Percentiles rank a stretch among this genome's conserved stretches.
phyloP scores from a whole-genome alignment of 2,797 vertebrate genomes.

The Eremophila alpestris region DNA sequence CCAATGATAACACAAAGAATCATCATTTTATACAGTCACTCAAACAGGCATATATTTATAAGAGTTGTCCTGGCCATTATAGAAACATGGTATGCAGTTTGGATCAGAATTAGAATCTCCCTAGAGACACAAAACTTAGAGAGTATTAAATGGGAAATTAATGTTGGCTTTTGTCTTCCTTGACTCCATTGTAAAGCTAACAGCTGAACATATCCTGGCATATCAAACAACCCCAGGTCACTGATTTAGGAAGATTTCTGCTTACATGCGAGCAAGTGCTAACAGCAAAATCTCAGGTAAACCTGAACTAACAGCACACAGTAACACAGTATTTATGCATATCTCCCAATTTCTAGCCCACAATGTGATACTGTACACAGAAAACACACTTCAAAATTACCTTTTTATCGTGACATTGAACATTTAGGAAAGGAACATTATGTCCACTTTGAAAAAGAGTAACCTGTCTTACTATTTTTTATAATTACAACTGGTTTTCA shows the following conservation, averaged over 20 bases:
- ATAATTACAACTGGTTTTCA: not conserved
- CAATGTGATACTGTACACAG: not conserved
- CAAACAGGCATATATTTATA: not conserved
- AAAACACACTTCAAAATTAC: not conserved
- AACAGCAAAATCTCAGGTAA: not conserved
- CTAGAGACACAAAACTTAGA: not conserved
- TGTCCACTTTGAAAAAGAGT: not conserved
- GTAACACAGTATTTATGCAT: rapidly evolving
- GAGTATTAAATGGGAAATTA: not conserved
- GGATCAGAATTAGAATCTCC: not conserved
- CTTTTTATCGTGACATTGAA: not conserved
- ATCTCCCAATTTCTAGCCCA: not conserved
- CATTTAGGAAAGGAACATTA: not conserved
- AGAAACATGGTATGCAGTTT: not conserved
- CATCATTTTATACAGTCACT: not conserved
- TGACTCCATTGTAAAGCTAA: not conserved
- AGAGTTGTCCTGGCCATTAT: not conserved
- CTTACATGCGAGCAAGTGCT: not conserved
- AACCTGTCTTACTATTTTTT: not conserved
- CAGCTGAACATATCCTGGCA: not conserved
- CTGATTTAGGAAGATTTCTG: not conserved
- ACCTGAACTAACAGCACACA: not conserved
- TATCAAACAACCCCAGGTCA: not conserved
- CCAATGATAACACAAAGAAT: not conserved
- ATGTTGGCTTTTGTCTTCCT: not conserved